Base-by-base conservation (phyloP, 2,797 vertebrate genomes). In the Cetoscarus ocellatus region DNA sequence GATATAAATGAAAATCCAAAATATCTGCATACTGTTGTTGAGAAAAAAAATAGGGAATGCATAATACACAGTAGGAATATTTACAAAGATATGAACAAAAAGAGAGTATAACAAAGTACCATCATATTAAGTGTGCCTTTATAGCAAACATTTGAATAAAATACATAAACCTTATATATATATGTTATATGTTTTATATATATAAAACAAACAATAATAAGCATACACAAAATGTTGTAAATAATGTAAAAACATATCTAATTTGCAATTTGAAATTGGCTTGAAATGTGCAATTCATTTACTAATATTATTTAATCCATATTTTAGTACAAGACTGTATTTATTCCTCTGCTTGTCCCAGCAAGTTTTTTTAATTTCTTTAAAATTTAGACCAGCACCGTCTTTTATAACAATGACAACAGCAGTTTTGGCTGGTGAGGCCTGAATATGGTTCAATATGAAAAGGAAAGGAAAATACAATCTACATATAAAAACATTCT, bases 221-320 rank as follows among this genome's bases (percentile, higher is more conserved):
- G 57, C 72, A 15, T 61, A 65, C 72, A 77, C 59, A 59, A 44
- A 64, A 66, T 11, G 0, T 14, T 58, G 10, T 52, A 71, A 86
- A 68, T 57, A 27, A 76, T 68, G 74, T 73, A 60, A 82, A 77
- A 70, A 54, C 58, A 73, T 27, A 70, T 62, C 70, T 61, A 47
- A 62, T 67, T 58, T 64, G 18, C 19, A 59, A 77, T 75, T 70
- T 69, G 48, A 66, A 66, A 73, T 36, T 52, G 15, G 18, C 43
- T 83, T 83, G 44, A 44, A 82, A 88, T 89, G 87, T 92, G 88
- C 86, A 90, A 82, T 80, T 77, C 55, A 47, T 67, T 54, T 57
- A 39, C 4, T 7, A 62, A 47, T n/a, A 56, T 27, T 27, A 15
- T 19, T 43, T 9, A 19, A 3, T 56, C 7, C 61, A 6, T 60